Evolutionary conservation across 2,797 vertebrate genomes (phyloP), one percentile per base, ranked within the genome.

Genomic region (Artibeus jamaicensis): DNA sequence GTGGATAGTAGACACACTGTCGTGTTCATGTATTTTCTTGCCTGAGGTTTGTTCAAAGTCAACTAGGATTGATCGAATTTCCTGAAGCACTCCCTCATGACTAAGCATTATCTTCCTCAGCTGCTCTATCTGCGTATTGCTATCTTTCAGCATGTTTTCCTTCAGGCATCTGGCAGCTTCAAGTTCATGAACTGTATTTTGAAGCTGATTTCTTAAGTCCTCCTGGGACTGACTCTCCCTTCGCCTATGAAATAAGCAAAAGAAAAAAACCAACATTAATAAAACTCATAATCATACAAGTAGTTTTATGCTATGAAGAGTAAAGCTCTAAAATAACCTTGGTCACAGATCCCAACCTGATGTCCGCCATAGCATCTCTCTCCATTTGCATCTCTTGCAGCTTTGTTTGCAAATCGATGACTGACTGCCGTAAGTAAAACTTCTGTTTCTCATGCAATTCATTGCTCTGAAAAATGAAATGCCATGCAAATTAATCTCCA

Each of bases 61-160:
- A 81, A 94, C 84, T 3, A 99, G 94, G 34, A 97, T 73, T 9
- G 97, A 93, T 37, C 65, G 97, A 21, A 99, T 98, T 53, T 99
- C 98, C 82, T 98, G 98, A 9, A 99, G 93, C 6, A 98, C 97
- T 21, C 93, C 89, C 81, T 99, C 96, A 0, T 98, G 96, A 34
- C 96, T 94, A 34, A 98, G 98, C 92, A 99, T 93, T 97, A 98
- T 98, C 79, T 98, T 98, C 88, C 98, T 98, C 24, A 99, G 98
- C 32, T 97, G 95, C 55, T 98, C 94, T 0, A 97, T 96, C 85
- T 98, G 98, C 15, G 97, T 86, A 32, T 97, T 98, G 8, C 98
- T 98, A 65, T 99, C 98, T 93, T 98, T 98, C 92, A 99, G 97
- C 98, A 98, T 98, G 89, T 98, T 96, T 21, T 99, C 98, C 39